Conservation (phyloP, 2,113 vertebrate genomes). For the Struthio camelus region DNA sequence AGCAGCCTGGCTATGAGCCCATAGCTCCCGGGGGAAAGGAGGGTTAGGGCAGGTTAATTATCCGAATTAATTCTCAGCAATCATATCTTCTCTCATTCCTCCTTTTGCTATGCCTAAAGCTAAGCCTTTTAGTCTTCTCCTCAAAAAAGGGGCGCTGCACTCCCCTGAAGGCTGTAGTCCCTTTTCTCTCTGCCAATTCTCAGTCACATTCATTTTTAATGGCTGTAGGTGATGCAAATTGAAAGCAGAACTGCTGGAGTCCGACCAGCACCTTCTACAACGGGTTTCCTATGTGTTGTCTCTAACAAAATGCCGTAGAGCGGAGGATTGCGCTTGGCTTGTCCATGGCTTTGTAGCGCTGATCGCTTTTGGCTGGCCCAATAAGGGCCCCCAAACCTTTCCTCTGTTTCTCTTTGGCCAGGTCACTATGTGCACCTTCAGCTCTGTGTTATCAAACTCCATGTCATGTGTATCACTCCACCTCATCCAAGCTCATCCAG, state of each 20-base stretch:
- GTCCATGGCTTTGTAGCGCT: neutral
- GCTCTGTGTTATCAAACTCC: neutral
- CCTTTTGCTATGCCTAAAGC: too few relatives aligned
- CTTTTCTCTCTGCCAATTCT: neutral
- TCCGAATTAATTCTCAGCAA: too few relatives aligned
- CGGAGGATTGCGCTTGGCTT: neutral
- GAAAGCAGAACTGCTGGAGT: neutral
- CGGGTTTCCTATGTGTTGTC: rapidly evolving
- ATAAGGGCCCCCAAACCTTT: neutral
- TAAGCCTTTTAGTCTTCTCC: neutral
- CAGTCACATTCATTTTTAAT: neutral
- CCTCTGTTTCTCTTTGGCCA: neutral
- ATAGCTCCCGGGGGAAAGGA: too few relatives aligned
- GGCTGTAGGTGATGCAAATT: neutral
- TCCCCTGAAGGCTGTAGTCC: neutral
- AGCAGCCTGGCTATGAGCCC: neutral
- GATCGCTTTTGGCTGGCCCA: neutral
- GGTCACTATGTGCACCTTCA: rapidly evolving
- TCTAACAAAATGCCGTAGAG: neutral
- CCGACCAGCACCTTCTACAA: neutral
- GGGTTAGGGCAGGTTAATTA: too few relatives aligned
- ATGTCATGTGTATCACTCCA: neutral
- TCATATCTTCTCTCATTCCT: too few relatives aligned
- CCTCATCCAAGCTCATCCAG: neutral
- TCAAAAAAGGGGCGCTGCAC: neutral